Base-by-base conservation (phyloP, 2,888 invertebrate genomes). In the Itoplectis maculator region DNA sequence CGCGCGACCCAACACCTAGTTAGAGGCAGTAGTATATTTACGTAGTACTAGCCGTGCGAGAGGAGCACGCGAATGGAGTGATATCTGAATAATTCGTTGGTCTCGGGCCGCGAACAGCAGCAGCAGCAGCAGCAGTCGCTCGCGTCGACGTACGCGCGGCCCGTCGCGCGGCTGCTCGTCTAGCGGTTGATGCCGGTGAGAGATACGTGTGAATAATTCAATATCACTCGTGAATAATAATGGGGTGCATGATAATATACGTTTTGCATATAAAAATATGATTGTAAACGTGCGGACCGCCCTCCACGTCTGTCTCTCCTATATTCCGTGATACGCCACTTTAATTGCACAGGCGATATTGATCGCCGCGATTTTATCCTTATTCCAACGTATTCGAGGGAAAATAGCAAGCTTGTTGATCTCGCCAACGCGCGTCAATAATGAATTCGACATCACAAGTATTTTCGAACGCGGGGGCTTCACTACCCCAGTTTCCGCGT, bases 171-270 rank as follows among this genome's bases (percentile, higher is more conserved):
- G 8, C 73, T 20, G 8, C 73, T 20, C 66, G 56, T 72, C 59
- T 72, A 65, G 66, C 51, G 63, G 63, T 72, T 72, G 76, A 81
- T 73, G 42, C 59, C 59, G 68, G 59, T 73, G 72, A 78, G 78
- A 81, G 73, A 81, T 69, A 63, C 81, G 69, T 56, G 81, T 74
- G 81, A 78, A 78, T 78, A 74, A 81, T 81, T 81, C 78, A 78
- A 81, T 81, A 81, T 74, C 73, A 13, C 81, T 73, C 78, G 68
- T 69, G 81, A 78, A 81, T 81, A 81, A 81, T 78, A 81, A 81
- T 74, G 63, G 45, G 56, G 73, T 61, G 81, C 29, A 81, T 70
- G 42, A 76, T 81, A 68, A 78, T 74, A 54, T 63, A 73, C 47
- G 69, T 81, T 74, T 81, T 74, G 54, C 69, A 69, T 65, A 69